These are phyloP conservation scores for Noctua fimbriata DNA, from an alignment of 2,888 invertebrate genomes.

Conservation along the genomic window DNA sequence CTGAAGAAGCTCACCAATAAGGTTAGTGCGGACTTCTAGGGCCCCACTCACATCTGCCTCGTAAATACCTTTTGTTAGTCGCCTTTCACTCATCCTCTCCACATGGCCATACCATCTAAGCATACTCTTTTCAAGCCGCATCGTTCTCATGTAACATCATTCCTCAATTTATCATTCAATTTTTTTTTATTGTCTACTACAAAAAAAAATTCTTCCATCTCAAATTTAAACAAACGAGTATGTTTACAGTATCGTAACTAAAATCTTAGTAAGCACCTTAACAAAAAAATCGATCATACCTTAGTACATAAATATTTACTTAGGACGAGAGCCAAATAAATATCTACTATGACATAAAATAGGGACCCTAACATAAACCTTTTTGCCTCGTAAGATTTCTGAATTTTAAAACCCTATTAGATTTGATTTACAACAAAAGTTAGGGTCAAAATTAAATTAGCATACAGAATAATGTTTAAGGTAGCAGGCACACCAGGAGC, in stretches of 20 bases:
- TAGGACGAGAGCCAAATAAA: conserved; percentile 34
- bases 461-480: conserved; percentile 42
- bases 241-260: not conserved
- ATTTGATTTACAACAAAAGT: conserved; percentile 60
- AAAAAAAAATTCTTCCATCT: too few relatives aligned
- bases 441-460: conserved; percentile 59
- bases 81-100: too few relatives aligned
- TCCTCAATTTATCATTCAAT: too few relatives aligned
- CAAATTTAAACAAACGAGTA: not conserved
- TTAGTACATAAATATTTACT: conserved; percentile 32
- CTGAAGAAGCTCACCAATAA: too few relatives aligned
- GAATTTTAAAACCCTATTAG: conserved; percentile 53
- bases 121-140: too few relatives aligned
- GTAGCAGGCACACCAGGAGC: not conserved
- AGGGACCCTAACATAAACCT: conserved; percentile 8
- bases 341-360: conserved; percentile 36
- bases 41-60: too few relatives aligned
- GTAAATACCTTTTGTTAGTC: too few relatives aligned
- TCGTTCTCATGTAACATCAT: too few relatives aligned
- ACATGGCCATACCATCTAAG: too few relatives aligned
- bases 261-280: not conserved
- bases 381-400: conserved; percentile 25
- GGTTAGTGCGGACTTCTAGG: too few relatives aligned
- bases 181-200: too few relatives aligned
- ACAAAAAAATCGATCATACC: not conserved